These are phyloP conservation scores for Hyles vespertilio DNA, from an alignment of 1,140 invertebrate species.

Conservation along the genomic window DNA sequence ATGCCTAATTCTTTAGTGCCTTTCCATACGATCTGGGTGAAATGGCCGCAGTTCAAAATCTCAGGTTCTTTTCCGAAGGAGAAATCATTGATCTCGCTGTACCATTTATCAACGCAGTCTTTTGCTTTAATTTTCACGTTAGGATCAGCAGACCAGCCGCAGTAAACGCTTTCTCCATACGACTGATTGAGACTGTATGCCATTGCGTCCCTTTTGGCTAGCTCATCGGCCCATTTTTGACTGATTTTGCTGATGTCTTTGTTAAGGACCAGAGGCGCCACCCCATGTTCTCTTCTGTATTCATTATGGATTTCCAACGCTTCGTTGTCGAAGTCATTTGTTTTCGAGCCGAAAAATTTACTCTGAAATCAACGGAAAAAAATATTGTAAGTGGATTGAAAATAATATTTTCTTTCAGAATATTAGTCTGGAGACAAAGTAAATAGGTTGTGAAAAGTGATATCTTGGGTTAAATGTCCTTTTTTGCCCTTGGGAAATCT, in stretches of 20 bases:
- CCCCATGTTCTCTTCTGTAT: constrained; percentile 84
- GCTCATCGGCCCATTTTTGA: constrained; percentile 86
- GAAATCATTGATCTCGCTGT: constrained; percentile 80
- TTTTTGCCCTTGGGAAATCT: too few species aligned
- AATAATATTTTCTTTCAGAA: background rate
- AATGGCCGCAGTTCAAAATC: constrained; percentile 80
- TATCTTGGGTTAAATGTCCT: too few species aligned
- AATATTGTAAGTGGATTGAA: constrained; percentile 13
- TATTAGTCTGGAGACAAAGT: too few species aligned
- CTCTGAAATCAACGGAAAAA: constrained; percentile 48
- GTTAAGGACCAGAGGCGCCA: constrained; percentile 70
- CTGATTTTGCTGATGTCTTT: constrained; percentile 75
- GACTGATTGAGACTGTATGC: constrained; percentile 78
- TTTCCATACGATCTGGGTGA: constrained; percentile 87
- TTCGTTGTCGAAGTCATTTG: constrained; percentile 77
- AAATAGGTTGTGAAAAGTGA: too few species aligned
- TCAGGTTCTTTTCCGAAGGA: constrained; percentile 79
- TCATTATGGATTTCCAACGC: constrained; percentile 86
- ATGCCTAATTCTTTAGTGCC: constrained; percentile 83
- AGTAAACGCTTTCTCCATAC: constrained; percentile 79
- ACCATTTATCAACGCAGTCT: constrained; percentile 83
- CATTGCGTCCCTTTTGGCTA: constrained; percentile 83
- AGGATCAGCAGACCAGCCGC: constrained; percentile 82
- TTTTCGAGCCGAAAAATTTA: constrained; percentile 58
- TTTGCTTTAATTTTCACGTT: constrained; percentile 79